These are phyloP conservation scores for Anguilla megastoma DNA, from an alignment of 2,797 vertebrate species.

Conservation along the genomic window DNA sequence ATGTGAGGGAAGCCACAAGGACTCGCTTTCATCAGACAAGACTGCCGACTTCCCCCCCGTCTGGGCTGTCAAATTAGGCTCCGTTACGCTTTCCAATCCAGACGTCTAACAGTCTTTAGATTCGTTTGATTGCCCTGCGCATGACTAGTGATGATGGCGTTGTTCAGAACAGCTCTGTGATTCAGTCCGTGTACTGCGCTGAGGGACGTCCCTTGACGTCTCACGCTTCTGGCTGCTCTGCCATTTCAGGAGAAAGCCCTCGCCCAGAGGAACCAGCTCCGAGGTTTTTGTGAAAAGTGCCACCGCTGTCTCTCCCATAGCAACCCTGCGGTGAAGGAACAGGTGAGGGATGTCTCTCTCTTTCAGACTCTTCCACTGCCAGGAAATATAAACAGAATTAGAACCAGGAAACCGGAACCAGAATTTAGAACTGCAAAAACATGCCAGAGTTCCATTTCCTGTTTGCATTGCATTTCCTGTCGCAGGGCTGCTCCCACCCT, in stretches of 20 bases:
- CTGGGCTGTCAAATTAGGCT: constrained; percentile 34
- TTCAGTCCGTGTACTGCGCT: not conserved
- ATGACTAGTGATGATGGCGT: not conserved
- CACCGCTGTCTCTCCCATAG: constrained; percentile 73
- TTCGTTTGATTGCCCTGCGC: not conserved
- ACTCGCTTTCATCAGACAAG: constrained; percentile 40
- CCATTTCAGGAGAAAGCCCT: constrained; percentile 71
- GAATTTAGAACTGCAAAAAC: not conserved
- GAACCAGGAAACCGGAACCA: not conserved
- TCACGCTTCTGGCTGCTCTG: not conserved
- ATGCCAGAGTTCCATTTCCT: not conserved
- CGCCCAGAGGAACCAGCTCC: constrained; percentile 73
- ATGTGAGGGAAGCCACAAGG: constrained; percentile 28
- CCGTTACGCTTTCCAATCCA: constrained; percentile 36
- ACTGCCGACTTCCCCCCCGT: constrained; percentile 2
- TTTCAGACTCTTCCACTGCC: not conserved
- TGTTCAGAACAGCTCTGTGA: not conserved
- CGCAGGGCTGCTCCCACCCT: not conserved
- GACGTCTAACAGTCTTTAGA: not conserved
- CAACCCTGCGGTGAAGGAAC: constrained; percentile 71
- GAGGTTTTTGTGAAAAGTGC: constrained; percentile 76
- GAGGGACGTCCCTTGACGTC: not conserved
- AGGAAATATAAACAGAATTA: not conserved
- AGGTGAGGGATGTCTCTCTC: constrained; percentile 62
- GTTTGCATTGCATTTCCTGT: not conserved